A percentile compares a stretch with the other conserved stretches of the same genome.
Evolutionary conservation across 2,797 vertebrate species (phyloP).

Genomic region (Sebastes itinus): DNA sequence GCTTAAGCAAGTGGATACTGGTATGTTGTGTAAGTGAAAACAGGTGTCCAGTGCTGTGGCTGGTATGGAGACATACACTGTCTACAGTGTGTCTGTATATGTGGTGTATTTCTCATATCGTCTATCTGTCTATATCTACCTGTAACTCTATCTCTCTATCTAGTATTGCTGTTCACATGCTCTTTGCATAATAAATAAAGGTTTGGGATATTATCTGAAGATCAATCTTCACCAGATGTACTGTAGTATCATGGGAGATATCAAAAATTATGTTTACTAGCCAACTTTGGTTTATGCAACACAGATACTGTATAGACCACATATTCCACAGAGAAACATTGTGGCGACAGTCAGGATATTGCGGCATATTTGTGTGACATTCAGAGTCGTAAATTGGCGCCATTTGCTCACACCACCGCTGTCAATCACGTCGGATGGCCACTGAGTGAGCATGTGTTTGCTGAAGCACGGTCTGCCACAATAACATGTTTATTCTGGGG

Average conservation of each 20-base stretch:
- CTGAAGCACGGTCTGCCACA: conserved; percentile 22
- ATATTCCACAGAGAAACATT: conserved; percentile 25
- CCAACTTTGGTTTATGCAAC: conserved; percentile 13
- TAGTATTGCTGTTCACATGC: conserved; percentile 15
- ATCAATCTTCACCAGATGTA: conserved; percentile 1
- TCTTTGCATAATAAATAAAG: conserved; percentile 11
- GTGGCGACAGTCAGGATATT: conserved; percentile 38
- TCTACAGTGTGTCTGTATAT: conserved; percentile 53
- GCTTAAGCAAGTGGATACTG: conserved; percentile 75
- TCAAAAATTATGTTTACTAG: conserved; percentile 14
- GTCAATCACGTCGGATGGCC: conserved; percentile 54
- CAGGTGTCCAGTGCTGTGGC: conserved; percentile 69
- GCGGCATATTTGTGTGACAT: conserved; percentile 60
- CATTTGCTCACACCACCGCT: conserved; percentile 50
- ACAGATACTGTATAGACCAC: background rate
- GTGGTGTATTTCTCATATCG: conserved; percentile 23
- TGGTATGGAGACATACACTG: conserved; percentile 49
- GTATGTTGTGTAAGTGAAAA: conserved; percentile 79
- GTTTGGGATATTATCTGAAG: background rate
- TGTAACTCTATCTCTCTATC: background rate
- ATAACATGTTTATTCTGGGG: conserved; percentile 49
- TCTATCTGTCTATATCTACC: background rate
- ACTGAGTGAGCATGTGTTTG: conserved; percentile 42
- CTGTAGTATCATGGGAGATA: background rate
- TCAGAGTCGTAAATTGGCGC: conserved; percentile 39